Evolutionary conservation across 2,888 invertebrate genomes (phyloP).

Genomic region (Strigamia transsilvanica): DNA sequence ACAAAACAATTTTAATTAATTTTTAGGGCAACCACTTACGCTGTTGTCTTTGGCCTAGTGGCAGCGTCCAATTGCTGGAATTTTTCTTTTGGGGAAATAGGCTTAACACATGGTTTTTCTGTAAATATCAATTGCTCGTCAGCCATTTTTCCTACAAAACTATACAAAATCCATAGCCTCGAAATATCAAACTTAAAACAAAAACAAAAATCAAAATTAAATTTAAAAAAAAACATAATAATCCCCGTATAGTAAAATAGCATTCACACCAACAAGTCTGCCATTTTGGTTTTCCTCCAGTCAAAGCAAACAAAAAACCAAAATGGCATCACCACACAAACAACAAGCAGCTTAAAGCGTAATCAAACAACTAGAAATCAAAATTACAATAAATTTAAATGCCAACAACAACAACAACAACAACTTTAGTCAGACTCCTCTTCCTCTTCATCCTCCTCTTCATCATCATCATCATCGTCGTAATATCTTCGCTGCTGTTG

Average conservation of each 20-base stretch:
- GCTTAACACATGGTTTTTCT: conserved; percentile 56
- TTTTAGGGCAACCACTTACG: conserved; percentile 54
- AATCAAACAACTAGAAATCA: not conserved
- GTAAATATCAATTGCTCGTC: conserved; percentile 52
- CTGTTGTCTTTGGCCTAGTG: conserved; percentile 54
- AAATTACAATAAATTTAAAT: conserved; percentile 32
- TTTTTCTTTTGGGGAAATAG: conserved; percentile 57
- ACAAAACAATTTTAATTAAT: not conserved
- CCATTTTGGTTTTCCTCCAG: not conserved
- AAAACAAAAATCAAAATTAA: not conserved
- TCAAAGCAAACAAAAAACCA: conserved; percentile 23
- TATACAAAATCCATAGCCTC: not conserved
- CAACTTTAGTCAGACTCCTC: conserved; percentile 53
- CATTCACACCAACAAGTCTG: conserved; percentile 27
- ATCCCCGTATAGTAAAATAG: not conserved
- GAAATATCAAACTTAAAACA: not conserved
- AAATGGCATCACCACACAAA: not conserved
- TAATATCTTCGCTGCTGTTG: conserved; percentile 25
- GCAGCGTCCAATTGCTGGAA: conserved; percentile 58
- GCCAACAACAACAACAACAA: not conserved
- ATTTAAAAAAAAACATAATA: not conserved
- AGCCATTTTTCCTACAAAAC: conserved; percentile 17
- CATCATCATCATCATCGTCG: conserved; percentile 55
- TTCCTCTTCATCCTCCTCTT: conserved; percentile 55
- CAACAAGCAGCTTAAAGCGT: not conserved